Evolutionary conservation across 2,888 invertebrate species (phyloP), one percentile per base, ranked within the genome.

Genomic region (Dryobotodes eremita): DNA sequence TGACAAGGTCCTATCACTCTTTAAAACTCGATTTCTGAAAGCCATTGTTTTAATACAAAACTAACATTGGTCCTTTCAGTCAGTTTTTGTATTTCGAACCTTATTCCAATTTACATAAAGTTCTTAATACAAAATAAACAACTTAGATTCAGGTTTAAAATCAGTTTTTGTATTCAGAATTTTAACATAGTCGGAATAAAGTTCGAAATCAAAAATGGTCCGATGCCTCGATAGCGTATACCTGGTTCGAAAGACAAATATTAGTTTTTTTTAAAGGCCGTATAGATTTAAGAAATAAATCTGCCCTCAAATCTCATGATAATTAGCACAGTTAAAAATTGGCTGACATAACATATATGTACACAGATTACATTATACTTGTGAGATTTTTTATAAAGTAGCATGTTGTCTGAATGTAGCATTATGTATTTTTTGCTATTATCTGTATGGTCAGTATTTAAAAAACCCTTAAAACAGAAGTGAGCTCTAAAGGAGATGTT

Each of bases 1-100:
- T 80, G 75, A 80, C 42, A 86, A 86, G 50, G 57, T 79, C 8
- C 13, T 75, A 65, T 11, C 0, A 10, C 68, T 61, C 64, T 71
- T 53, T 26, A 0, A n/a, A 23, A 46, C 57, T 64, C 10, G 23
- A 59, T 65, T 84, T 53, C 69, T 79, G 69, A 42, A 48, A 36
- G 5, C 26, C 57, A 2, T 46, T 6, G 46, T 46, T 10, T 42
- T 42, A 36, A 36, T 36, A 42, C 42, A 42, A 42, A 42, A 42
- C 46, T 42, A 42, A 42, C 42, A 7, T 46, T 10, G 46, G 46
- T 46, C 46, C 5, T 42, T 42, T 42, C 6, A 57, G 17, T 17
- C 31, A 31, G 17, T 31, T 31, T 31, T n/a, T 2, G 59, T 26
- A 59, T 59, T 26, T 17, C 8, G 8, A 61, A 8, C 26, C 31